Base-by-base conservation (phyloP, 2,888 invertebrate species). In the Latrodectus elegans region DNA sequence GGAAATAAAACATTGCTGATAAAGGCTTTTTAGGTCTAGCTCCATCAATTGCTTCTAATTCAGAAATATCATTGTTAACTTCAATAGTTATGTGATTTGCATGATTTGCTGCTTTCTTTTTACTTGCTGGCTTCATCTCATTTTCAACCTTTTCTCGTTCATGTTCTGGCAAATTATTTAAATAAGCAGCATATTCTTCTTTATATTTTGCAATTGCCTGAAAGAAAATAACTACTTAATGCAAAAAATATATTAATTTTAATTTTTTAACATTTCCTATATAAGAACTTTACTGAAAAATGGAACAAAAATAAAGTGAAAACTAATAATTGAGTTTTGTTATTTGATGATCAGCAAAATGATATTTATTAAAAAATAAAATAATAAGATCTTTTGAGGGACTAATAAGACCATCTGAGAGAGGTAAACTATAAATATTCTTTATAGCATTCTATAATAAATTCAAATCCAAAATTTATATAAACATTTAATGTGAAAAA, bases 1-100 rank as follows among this genome's bases (percentile, higher is more conserved):
- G 94, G 91, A 92, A 94, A 12, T 93, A 89, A 91, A 94, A 93
- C 90, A 93, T 94, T 0, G 93, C 92, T 6, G 93, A 92, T 38
- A 93, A 91, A 1, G 94, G 94, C 89, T 93, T 92, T 53, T 89
- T 89, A 51, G 90, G 80, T 77, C 89, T 38, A 55, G 64, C 72
- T 38, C 91, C 90, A 89, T 75, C 86, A 65, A 82, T 84, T 3
- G 84, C 76, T 76, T 88, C 88, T 26, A 85, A 17, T 68, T 88
- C 88, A 38, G 81, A 22, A 17, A 82, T 49, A 53, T 84, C 85
- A 72, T 82, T 84, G n/a, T 76, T 85, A 14, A 78, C 52, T 64
- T 88, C 88, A 75, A 88, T 64, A 22, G 84, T 67, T 38, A 80
- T 70, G 65, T 84, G 79, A 64, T 88, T 88, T 10, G 49, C 78